Conservation (phyloP, 2,888 invertebrate species). For the Hartigia nigra region DNA sequence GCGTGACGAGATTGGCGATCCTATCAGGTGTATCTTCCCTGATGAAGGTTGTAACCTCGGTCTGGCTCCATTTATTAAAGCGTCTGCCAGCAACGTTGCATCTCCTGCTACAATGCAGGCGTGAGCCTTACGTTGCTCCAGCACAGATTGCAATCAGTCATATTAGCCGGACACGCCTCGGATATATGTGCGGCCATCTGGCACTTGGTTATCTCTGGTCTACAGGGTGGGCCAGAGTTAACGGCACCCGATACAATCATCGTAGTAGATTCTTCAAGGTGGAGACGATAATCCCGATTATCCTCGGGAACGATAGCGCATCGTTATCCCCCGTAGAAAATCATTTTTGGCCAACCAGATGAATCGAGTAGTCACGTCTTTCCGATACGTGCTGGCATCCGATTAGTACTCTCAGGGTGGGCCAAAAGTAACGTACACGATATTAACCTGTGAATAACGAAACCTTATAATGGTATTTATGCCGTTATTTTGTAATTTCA, state of each 20-base stretch:
- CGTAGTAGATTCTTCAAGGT: constrained; percentile 5
- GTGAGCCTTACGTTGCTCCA: constrained; percentile 30
- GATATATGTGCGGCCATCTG: constrained; percentile 32
- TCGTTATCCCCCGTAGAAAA: constrained; percentile 30
- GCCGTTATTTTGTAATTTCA: not conserved
- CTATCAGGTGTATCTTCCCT: constrained; percentile 56
- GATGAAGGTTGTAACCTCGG: constrained; percentile 61
- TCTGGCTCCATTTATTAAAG: constrained; percentile 57
- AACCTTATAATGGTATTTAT: not conserved
- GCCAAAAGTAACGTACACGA: not conserved
- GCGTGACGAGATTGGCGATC: constrained; percentile 57
- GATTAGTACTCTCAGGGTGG: not conserved
- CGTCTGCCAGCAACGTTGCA: constrained; percentile 11
- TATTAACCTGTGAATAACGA: not conserved
- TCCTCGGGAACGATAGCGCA: constrained; percentile 12
- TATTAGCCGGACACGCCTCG: constrained; percentile 55
- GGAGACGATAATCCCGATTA: not conserved
- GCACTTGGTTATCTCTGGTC: constrained; percentile 39
- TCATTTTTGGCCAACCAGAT: constrained; percentile 34
- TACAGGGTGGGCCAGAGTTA: constrained; percentile 28
- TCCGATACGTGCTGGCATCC: constrained; percentile 36
- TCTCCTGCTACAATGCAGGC: constrained; percentile 14
- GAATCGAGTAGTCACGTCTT: constrained; percentile 33
- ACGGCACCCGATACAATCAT: constrained; percentile 39
- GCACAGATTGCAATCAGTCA: constrained; percentile 55